Conservation (phyloP, 2,113 vertebrate genomes). For the Fulica atra region DNA sequence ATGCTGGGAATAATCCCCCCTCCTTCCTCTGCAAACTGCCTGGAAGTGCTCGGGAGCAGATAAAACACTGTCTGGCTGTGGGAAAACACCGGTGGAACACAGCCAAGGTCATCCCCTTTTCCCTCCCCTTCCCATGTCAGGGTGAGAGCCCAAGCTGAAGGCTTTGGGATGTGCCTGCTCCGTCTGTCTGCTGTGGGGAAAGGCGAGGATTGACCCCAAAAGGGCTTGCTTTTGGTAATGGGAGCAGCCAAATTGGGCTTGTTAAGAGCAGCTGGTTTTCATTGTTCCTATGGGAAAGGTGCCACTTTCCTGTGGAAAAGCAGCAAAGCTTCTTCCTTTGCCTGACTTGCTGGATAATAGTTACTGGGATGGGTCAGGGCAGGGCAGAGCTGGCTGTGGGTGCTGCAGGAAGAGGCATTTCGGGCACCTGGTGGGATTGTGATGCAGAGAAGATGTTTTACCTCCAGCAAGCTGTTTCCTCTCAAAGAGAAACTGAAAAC, state of each 20-base stretch:
- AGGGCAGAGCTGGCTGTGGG: background rate
- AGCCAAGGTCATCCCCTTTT: background rate
- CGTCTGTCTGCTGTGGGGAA: rapidly evolving
- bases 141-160: rapidly evolving
- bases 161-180: background rate
- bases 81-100: rapidly evolving
- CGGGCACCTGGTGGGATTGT: rapidly evolving
- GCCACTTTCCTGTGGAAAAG: rapidly evolving
- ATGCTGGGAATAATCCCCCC: rapidly evolving
- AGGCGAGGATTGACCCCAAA: background rate
- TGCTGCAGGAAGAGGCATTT: background rate
- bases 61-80: background rate
- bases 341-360: rapidly evolving
- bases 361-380: rapidly evolving
- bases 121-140: background rate
- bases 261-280: background rate
- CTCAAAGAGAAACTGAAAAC: slow-evolving; percentile 13
- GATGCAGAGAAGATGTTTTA: background rate
- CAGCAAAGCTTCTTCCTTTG: background rate
- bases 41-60: background rate
- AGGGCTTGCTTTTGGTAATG: background rate
- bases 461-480: background rate
- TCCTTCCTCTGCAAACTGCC: background rate
- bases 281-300: rapidly evolving
- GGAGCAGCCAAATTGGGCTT: background rate